These are phyloP conservation scores for Anolis apletophallus DNA, from an alignment of 2,797 vertebrate species.

Conservation along the genomic window DNA sequence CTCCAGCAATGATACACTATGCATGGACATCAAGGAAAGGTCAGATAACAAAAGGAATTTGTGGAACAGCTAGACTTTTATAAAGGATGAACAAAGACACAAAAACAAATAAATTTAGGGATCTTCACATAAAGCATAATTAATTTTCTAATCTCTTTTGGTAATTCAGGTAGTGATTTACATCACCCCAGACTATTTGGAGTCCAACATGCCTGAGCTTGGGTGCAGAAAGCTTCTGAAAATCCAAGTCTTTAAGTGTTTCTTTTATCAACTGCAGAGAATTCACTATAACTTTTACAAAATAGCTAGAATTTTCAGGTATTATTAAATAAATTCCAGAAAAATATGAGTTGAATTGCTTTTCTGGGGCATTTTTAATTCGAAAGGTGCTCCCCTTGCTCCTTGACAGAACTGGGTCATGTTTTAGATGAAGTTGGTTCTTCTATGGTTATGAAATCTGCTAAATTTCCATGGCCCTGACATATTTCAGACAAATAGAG, in stretches of 20 bases:
- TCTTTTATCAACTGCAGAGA: neutral
- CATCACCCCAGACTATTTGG: neutral
- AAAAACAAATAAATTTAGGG: conserved; percentile 54
- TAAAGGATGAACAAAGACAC: conserved; percentile 63
- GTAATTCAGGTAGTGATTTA: neutral
- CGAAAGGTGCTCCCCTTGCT: too few relatives aligned
- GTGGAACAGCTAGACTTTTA: conserved; percentile 41
- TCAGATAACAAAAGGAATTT: neutral
- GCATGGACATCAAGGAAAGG: conserved; percentile 22
- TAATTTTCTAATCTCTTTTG: neutral
- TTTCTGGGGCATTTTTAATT: too few relatives aligned
- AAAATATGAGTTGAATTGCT: too few relatives aligned
- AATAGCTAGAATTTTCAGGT: neutral
- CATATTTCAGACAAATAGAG: neutral
- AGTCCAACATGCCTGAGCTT: neutral
- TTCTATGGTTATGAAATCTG: neutral
- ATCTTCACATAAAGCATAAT: conserved; percentile 30
- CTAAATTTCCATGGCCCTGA: too few relatives aligned
- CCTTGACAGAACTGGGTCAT: neutral
- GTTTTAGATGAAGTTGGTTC: neutral
- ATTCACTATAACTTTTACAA: neutral
- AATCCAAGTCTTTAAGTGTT: neutral
- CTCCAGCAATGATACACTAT: conserved; percentile 26
- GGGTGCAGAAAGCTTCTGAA: neutral
- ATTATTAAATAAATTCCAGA: too few relatives aligned